Conservation (phyloP, 1,140 invertebrate species). For the Ostrea denselamellosa region DNA sequence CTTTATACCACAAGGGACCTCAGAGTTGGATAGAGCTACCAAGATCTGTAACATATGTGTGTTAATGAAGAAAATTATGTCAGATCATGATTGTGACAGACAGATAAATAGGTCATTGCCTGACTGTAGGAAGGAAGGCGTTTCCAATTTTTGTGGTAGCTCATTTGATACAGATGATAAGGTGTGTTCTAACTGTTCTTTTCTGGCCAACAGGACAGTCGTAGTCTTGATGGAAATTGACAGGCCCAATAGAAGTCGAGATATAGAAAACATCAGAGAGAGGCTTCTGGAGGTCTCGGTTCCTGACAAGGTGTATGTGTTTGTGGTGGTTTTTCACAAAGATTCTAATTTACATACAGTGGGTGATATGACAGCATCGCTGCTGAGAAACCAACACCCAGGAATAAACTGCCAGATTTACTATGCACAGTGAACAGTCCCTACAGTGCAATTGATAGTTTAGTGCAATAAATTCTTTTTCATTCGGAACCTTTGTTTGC, state of each 20-base stretch:
- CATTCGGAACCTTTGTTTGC: too few relatives aligned
- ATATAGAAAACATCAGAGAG: neutral
- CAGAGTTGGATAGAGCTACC: neutral
- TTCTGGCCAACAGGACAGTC: neutral
- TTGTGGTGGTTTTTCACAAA: neutral
- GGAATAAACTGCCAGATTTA: slow-evolving; percentile 1
- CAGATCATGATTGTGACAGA: neutral
- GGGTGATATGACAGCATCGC: neutral
- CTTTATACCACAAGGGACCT: neutral
- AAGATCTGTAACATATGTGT: neutral
- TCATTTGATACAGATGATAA: neutral
- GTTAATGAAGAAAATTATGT: neutral
- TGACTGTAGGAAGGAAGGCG: neutral
- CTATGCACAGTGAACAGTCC: neutral
- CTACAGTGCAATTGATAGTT: neutral
- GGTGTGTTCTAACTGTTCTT: neutral
- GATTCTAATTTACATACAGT: neutral
- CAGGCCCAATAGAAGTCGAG: neutral
- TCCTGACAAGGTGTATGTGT: neutral
- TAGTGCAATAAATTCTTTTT: too few relatives aligned
- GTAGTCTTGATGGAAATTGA: neutral
- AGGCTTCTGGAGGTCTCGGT: neutral
- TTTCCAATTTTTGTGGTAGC: neutral
- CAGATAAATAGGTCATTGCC: neutral
- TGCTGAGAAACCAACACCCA: neutral